Percentiles rank a stretch among this genome's conserved stretches.
phyloP scores from a whole-genome alignment of 1,140 invertebrate genomes.

The Neuroterus valhalla region DNA sequence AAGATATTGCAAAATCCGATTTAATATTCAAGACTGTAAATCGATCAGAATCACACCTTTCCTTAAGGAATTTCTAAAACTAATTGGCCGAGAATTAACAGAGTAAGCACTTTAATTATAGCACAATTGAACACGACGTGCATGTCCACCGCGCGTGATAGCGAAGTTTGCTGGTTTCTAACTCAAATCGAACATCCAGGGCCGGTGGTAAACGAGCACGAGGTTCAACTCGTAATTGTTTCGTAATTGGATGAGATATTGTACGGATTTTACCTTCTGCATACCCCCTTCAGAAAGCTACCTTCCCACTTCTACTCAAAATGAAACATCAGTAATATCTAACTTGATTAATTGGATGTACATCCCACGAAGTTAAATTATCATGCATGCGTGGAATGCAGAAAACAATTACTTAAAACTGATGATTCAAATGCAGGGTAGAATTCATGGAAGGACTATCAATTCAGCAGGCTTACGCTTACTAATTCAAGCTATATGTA shows the following conservation, averaged over 20 bases:
- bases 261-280: conserved; percentile 11
- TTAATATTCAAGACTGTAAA: too few species aligned
- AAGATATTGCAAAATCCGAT: too few species aligned
- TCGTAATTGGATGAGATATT: conserved; percentile 28
- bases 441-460: too few species aligned
- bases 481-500: too few species aligned
- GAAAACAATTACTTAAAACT: too few species aligned
- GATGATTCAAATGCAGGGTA: too few species aligned
- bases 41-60: not conserved
- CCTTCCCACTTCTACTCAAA: conserved; percentile 1
- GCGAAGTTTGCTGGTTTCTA: conserved; percentile 23
- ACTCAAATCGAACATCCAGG: conserved; percentile 10
- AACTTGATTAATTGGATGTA: conserved; percentile 7
- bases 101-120: conserved; percentile 3
- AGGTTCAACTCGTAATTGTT: conserved; percentile 19
- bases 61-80: not conserved
- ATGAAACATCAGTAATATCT: not conserved
- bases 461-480: too few species aligned
- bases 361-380: not conserved
- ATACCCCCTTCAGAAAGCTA: conserved; percentile 10
- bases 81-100: conserved; percentile 17
- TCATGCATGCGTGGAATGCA: too few species aligned
- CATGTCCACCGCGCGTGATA: conserved; percentile 16
- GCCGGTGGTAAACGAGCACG: conserved; percentile 16
- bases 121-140: conserved; percentile 1